Base-by-base conservation (phyloP, 2,113 vertebrate species). In the Lota lota region DNA sequence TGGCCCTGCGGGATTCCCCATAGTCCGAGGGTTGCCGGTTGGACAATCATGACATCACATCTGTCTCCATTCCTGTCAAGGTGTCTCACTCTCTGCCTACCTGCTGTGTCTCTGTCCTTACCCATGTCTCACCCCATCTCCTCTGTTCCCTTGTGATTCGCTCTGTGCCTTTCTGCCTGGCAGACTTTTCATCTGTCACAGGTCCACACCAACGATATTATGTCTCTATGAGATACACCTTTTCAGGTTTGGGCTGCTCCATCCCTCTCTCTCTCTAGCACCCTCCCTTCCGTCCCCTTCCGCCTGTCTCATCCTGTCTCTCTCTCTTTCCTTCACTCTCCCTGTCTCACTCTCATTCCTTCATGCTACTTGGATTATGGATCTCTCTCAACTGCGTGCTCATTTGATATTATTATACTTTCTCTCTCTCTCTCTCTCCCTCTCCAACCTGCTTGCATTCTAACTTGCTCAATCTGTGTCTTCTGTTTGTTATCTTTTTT, bases 131-230 rank as follows among this genome's bases (percentile, higher is more conserved):
- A 56, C 17, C n/a, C 3, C 17, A 22, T 64, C 61, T 69, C 22
- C 33, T 47, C 63, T 20, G 36, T 21, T 22, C 15, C 33, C 28
- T 17, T 40, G n/a, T 21, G 18, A 47, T 72, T 47, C 22, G 33
- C 60, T 56, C 53, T 66, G 64, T 68, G 66, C 74, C 68, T 63
- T 72, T 73, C 77, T 73, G 58, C 22, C 74, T 53, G 70, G 58
- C 5, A 12, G 67, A 84, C 76, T 81, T 33, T 33, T 33, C 10
- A 47, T 77, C 77, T 84, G 79, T 84, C 79, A 84, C 71, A 75
- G 65, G 74, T 66, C 68, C 72, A 63, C 72, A 72, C 69, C 63
- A n/a, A 57, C 21, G 66, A 69, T 79, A 80, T 80, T 83, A 78
- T 79, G 65, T 67, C 74, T 63, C 76, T 69, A 77, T 81, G 76